Base-by-base conservation (phyloP, 2,113 vertebrate genomes). In the Amphilophus citrinellus region DNA sequence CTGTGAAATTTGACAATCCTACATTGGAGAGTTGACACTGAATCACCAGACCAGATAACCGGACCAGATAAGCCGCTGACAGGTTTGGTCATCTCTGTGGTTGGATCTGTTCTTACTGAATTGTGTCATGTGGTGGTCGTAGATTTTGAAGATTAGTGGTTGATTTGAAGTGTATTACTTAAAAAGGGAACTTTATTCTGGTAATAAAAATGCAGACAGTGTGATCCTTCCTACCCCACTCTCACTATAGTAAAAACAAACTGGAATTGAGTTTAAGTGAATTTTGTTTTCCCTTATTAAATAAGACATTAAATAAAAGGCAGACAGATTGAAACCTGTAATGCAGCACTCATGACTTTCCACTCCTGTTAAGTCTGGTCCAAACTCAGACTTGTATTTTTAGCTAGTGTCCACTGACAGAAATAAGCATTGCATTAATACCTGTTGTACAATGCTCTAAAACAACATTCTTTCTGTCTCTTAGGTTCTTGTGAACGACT, bases 401-500 rank as follows among this genome's bases (percentile, higher is more conserved):
- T 50, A 7, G 39, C 20, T 32, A 15, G 15, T 35, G n/a, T 27
- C 6, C 37, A 30, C n/a, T 2, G 20, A 47, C 27, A 59, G 27
- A 86, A 86, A 77, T 66, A 44, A 37, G 10, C n/a, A 6, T 76
- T 57, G 30, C 24, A 76, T 3, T 75, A 39, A 53, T 73, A 44
- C 76, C 68, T 62, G 17, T 63, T 59, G 15, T 66, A 9, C 39
- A 27, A 6, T 80, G 37, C 8, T 56, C 22, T 73, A 24, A 35
- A 32, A 2, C 62, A 32, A 83, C 7, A 10, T 81, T 5, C 22
- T 79, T 78, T 79, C n/a, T 61, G 6, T 83, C 15, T 62, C 30
- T 47, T 39, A 94, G 98, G 98, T 99, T 17, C 97, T 99, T 65
- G 97, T 99, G 83, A 99, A 99, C 86, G 98, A 99, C 88, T 99